Evolutionary conservation across 2,888 invertebrate genomes (phyloP), one percentile per base, ranked within the genome.

Genomic region (Icerya purchasi): DNA sequence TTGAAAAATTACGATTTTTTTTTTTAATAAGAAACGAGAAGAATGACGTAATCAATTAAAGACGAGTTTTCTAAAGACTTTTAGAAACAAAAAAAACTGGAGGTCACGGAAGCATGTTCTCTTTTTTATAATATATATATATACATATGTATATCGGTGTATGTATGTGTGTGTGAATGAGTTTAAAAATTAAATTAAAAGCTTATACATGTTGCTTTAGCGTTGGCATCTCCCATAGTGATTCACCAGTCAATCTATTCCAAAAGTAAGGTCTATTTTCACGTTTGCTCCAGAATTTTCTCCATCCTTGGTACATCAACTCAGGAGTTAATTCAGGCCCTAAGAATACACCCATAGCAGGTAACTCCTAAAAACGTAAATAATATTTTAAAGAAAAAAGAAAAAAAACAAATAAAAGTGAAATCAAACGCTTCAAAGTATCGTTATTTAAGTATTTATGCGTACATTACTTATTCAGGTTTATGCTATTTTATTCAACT

Each of bases 151-250:
- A n/a, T n/a, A n/a, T n/a, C n/a, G n/a, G n/a, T n/a, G n/a, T n/a
- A n/a, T n/a, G n/a, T n/a, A n/a, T n/a, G n/a, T n/a, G n/a, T n/a
- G n/a, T n/a, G n/a, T n/a, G n/a, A n/a, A n/a, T n/a, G n/a, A n/a
- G n/a, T n/a, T n/a, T n/a, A n/a, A n/a, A n/a, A n/a, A n/a, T n/a
- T n/a, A n/a, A n/a, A n/a, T n/a, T n/a, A n/a, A n/a, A n/a, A n/a
- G n/a, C n/a, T n/a, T n/a, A n/a, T 68, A 74, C 73, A 66, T 84
- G 85, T 62, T 81, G 78, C 54, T 67, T 66, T 10, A 81, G 73
- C n/a, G 82, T 78, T 18, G 93, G 93, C 79, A 91, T 81, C 71
- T 96, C 94, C 96, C 96, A 96, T 66, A 93, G 76, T n/a, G 93
- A 93, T 74, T 94, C 91, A 58, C 92, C 91, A 0, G 91, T 91